Evolutionary conservation across 1,140 invertebrate genomes (phyloP), one percentile per base, ranked within the genome.

Genomic region (Choristoneura fumiferana): DNA sequence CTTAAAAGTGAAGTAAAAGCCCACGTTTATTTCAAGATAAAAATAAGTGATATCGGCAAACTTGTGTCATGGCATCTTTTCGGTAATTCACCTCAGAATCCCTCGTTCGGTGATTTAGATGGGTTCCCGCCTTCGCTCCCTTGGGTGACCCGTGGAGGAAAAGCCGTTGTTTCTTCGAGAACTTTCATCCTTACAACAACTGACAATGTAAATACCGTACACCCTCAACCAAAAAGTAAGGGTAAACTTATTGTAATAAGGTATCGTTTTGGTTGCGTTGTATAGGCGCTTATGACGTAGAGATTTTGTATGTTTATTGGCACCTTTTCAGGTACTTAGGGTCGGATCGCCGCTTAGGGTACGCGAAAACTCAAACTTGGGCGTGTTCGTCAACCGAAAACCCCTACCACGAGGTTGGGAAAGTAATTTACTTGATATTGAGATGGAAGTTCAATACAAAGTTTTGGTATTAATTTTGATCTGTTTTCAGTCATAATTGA

Each of bases 251-350:
- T 12, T 1, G n/a, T 2, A n/a, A 34, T 60, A 69, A 63, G 49
- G 39, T 57, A 55, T 22, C 59, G 18, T 53, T 60, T 65, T 9
- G 8, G 37, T 53, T 55, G 15, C 13, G n/a, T 34, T 15, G 15
- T 18, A 0, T 1, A 22, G 40, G 35, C 33, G 43, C 8, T 62
- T 76, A 63, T 22, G 65, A 54, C 67, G 43, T 66, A 66, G 59
- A 49, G 52, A 15, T 37, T 43, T 60, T 38, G 55, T 57, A 71
- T 71, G 57, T 73, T 71, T 74, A 78, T 78, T 77, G 78, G 76
- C 78, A 84, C 81, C 77, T 84, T 81, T 81, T 81, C 77, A 76
- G 73, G 72, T 78, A 78, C 77, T 84, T 80, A 81, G 70, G 68
- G 70, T 63, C 63, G 71, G 75, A 77, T 80, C 69, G 69, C 58